phyloP scores from a whole-genome alignment of 2,113 vertebrate species.

The Chionomys nivalis region DNA sequence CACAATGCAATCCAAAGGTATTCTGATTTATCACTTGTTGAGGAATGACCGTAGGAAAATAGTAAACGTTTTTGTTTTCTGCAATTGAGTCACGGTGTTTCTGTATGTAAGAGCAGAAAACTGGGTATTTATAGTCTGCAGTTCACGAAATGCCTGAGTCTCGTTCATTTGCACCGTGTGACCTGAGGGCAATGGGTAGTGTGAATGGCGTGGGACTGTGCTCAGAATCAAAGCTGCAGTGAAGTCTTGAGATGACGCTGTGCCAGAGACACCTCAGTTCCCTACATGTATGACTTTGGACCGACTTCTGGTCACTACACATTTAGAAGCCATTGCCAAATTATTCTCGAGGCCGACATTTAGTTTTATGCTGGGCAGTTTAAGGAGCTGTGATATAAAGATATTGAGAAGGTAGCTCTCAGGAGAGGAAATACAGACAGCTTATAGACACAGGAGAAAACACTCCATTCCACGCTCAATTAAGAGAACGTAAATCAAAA shows the following conservation, averaged over 20 bases:
- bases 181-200: neutral
- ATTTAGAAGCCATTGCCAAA: neutral
- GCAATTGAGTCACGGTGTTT: neutral
- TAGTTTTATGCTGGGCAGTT: neutral
- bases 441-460: neutral
- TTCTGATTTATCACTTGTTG: neutral
- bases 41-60: neutral
- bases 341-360: too few species aligned
- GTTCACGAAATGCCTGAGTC: too few species aligned
- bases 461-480: neutral
- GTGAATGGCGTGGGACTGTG: too few species aligned
- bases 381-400: neutral
- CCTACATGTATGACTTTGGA: neutral
- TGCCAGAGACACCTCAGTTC: neutral
- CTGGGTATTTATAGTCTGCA: too few species aligned
- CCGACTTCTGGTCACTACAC: neutral
- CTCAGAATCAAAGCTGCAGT: neutral
- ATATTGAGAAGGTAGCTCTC: neutral
- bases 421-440: neutral
- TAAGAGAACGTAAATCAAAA: neutral
- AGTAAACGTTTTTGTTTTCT: neutral
- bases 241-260: neutral
- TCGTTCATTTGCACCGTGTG: too few species aligned
- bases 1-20: neutral
- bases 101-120: neutral